Conservation (phyloP, 2,113 vertebrate species). For the Aramus guarauna region DNA sequence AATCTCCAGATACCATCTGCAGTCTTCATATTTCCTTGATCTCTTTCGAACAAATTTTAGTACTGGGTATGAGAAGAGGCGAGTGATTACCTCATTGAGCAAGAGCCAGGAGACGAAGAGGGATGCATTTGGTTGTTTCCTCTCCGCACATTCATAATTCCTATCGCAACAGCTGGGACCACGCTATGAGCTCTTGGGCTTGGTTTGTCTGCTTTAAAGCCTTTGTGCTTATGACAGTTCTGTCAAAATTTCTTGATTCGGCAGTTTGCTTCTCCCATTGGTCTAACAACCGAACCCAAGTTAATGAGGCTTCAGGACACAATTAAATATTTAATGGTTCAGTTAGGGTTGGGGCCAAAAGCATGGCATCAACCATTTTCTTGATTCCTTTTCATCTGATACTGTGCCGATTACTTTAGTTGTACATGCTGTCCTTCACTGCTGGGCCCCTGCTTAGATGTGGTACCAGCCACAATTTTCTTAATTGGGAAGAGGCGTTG, state of each 20-base stretch:
- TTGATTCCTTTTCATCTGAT: background rate
- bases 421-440: background rate
- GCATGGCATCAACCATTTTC: background rate
- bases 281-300: background rate
- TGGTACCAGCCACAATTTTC: background rate
- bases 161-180: background rate
- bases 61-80: background rate
- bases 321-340: background rate
- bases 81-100: background rate
- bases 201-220: background rate
- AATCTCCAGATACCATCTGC: conserved; percentile 29
- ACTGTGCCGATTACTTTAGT: background rate
- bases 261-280: background rate
- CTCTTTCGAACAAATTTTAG: conserved; percentile 16
- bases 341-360: background rate
- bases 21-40: conserved; percentile 17
- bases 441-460: background rate
- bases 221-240: background rate
- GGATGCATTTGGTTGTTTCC: background rate
- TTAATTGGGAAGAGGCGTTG: conserved; percentile 10
- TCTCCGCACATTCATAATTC: background rate
- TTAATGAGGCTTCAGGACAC: background rate
- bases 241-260: background rate
- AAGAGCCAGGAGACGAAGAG: background rate
- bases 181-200: background rate